phyloP scores from a whole-genome alignment of 2,113 vertebrate species.

The Scomber japonicus region DNA sequence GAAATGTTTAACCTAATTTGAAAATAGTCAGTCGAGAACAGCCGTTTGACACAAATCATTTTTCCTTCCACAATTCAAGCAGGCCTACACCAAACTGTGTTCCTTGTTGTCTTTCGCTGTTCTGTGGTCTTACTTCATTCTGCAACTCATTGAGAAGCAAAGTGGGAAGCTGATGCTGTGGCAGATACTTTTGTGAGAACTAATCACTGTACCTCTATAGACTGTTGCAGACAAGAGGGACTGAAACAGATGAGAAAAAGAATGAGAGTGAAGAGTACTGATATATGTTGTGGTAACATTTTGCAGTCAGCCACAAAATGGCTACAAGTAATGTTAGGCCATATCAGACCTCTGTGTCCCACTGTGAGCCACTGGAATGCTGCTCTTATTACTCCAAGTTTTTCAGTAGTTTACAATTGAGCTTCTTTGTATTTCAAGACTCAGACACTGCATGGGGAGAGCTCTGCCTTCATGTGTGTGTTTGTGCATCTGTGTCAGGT shows the following conservation, averaged over 20 bases:
- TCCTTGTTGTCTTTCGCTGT: slow-evolving; percentile 4
- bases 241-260: slow-evolving; percentile 6
- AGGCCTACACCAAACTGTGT: slow-evolving; percentile 15
- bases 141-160: slow-evolving; percentile 4
- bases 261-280: not conserved
- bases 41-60: slow-evolving; percentile 42
- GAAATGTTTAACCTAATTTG: slow-evolving; percentile 40
- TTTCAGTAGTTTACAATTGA: slow-evolving; percentile 25
- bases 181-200: slow-evolving; percentile 58
- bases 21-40: slow-evolving; percentile 14
- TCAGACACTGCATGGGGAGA: slow-evolving; percentile 12
- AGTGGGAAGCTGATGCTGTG: slow-evolving; percentile 54
- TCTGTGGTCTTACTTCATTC: slow-evolving; percentile 39
- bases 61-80: slow-evolving; percentile 7
- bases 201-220: slow-evolving; percentile 6
- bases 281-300: slow-evolving; percentile 56
- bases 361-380: slow-evolving; percentile 17
- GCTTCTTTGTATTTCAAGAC: slow-evolving; percentile 25
- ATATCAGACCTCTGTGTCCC: slow-evolving; percentile 8
- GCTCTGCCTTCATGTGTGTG: slow-evolving; percentile 26
- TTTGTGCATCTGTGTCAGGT: slow-evolving; percentile 53
- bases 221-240: not conserved
- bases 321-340: slow-evolving; percentile 10
- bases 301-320: slow-evolving; percentile 39
- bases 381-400: slow-evolving; percentile 7